Base-by-base conservation (phyloP, 2,113 vertebrate genomes). In the Xyrauchen texanus region DNA sequence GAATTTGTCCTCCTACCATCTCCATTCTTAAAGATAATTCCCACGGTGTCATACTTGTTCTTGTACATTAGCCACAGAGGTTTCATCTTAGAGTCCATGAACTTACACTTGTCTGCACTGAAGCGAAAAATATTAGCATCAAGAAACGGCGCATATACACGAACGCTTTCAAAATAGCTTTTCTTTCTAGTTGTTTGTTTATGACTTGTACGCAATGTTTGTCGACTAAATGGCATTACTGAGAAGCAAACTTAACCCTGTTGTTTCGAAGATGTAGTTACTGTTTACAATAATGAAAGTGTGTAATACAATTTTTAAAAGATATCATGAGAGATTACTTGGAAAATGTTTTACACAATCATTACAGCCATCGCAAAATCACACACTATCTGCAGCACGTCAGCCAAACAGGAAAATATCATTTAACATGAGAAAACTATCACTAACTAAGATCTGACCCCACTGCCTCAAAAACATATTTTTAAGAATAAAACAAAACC, bases 61-160 rank as follows among this genome's bases (percentile, higher is more conserved):
- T 91, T 96, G 82, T 98, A 98, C 89, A 99, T 94, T 79, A 99
- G 90, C 97, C 98, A 99, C 6, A 99, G 87, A 0, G 98, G 98
- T 86, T 98, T 99, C 98, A 99, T 99, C 90, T 99, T 99, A 67
- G 98, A 99, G 86, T 99, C 96, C 98, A 99, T 99, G 79, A 97
- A 98, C 83, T 97, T 97, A 91, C 97, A 99, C 55, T 94, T 95
- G 63, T 98, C 96, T 86, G 95, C 91, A 49, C 98, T 99, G 88
- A 63, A 34, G 85, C 11, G 60, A 57, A 63, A 62, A 52, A 62
- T 60, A 15, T 5, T 86, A 83, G 21, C 9, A 63, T 0, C 82
- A 11, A 74, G 64, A 15, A 76, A 5, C n/a, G 49, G 12, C 7
- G 15, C n/a, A 6, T n/a, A n/a, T n/a, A 68, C 34, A 13, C 16